Conservation (phyloP, 2,113 vertebrate species). For the Elephantulus edwardii region DNA sequence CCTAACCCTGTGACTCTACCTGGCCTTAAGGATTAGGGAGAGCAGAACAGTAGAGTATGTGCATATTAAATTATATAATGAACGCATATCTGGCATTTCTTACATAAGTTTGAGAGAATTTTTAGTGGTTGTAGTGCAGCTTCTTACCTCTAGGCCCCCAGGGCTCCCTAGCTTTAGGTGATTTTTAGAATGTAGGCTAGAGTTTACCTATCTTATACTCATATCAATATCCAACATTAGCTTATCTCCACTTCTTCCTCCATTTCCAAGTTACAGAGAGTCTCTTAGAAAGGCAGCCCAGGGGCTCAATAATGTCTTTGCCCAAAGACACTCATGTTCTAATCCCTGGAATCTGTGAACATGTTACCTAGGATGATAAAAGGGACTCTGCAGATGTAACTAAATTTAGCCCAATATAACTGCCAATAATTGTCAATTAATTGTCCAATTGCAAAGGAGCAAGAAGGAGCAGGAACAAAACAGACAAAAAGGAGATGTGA, state of each 20-base stretch:
- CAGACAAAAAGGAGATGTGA: slow-evolving; percentile 21
- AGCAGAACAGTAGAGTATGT: slow-evolving; percentile 15
- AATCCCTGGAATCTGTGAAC: neutral
- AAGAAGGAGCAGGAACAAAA: neutral
- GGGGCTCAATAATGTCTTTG: neutral
- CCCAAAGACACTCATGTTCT: neutral
- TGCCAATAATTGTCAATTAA: too few relatives aligned
- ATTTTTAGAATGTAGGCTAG: neutral
- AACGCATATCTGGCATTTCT: too few relatives aligned
- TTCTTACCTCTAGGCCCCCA: too few relatives aligned
- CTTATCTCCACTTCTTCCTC: neutral
- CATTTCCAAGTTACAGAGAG: neutral
- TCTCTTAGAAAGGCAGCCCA: neutral
- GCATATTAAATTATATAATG: neutral
- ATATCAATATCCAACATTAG: neutral
- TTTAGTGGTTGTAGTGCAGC: too few relatives aligned
- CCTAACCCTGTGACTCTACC: neutral
- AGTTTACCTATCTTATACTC: neutral
- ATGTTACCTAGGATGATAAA: neutral
- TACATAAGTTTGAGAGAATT: too few relatives aligned
- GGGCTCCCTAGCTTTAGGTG: too few relatives aligned
- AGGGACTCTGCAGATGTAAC: neutral
- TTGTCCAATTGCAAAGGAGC: too few relatives aligned
- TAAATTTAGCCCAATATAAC: too few relatives aligned
- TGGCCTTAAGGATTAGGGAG: neutral